Evolutionary conservation across 2,888 invertebrate species (phyloP).

Genomic region (Troides oblongomaculatus): DNA sequence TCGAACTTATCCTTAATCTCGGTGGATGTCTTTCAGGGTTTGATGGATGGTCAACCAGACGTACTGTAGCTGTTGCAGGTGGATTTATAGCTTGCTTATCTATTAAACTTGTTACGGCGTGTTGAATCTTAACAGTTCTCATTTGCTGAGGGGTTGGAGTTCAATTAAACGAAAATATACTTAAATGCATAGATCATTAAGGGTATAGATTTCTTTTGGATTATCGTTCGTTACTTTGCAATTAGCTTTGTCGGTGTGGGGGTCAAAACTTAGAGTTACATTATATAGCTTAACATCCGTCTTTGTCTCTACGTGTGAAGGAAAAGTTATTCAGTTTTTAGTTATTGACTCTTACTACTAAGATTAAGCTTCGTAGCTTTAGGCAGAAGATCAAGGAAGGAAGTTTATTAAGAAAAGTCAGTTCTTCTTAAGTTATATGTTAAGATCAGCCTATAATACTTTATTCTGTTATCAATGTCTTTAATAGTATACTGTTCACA

Average conservation of each 20-base stretch:
- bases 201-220: not conserved
- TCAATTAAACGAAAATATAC: not conserved
- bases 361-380: no score
- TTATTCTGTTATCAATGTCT: no score
- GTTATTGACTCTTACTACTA: no score
- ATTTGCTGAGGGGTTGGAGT: conserved; percentile 22
- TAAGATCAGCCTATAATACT: no score
- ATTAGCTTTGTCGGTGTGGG: conserved; percentile 7
- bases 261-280: conserved; percentile 15
- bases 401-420: no score
- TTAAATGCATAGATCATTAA: not conserved
- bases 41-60: conserved; percentile 37
- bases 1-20: conserved; percentile 29
- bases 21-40: conserved; percentile 48
- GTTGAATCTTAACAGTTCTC: conserved; percentile 33
- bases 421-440: no score
- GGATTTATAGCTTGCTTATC: conserved; percentile 38
- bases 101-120: conserved; percentile 45
- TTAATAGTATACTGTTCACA: no score
- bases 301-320: no score
- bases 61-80: conserved; percentile 31
- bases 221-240: not conserved
- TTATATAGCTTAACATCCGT: not conserved
- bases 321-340: no score
- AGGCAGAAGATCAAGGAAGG: no score